A percentile compares a stretch with the other conserved stretches of the same genome.
phyloP scores from a whole-genome alignment of 2,113 vertebrate genomes.

The Zosterops pallidus region DNA sequence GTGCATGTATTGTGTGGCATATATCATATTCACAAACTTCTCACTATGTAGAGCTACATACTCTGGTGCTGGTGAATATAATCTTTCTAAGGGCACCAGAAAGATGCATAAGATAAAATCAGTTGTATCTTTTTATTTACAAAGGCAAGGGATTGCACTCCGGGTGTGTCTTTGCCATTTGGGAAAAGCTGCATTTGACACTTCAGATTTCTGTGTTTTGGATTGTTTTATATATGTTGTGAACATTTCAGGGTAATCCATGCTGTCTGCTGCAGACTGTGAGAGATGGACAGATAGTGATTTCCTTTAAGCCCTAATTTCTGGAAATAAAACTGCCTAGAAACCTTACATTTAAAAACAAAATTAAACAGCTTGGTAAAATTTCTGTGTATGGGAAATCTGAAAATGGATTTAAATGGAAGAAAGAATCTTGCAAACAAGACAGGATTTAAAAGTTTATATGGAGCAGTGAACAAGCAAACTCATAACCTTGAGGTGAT shows the following conservation, averaged over 20 bases:
- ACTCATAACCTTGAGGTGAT: not conserved
- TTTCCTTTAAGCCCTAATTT: constrained; percentile 9
- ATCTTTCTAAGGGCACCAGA: not conserved
- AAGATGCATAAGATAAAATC: not conserved
- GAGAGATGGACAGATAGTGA: not conserved
- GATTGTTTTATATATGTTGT: not conserved
- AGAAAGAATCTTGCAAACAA: not conserved
- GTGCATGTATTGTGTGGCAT: too few relatives aligned
- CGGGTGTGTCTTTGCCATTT: not conserved
- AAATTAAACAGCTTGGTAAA: not conserved
- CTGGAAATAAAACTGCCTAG: not conserved
- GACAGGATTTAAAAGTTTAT: not conserved
- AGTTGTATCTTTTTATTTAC: not conserved
- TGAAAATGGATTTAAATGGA: not conserved
- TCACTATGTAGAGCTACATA: not conserved
- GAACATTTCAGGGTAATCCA: not conserved
- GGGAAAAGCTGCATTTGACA: not conserved
- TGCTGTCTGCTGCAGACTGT: not conserved
- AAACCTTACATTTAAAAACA: not conserved
- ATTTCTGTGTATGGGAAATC: not conserved
- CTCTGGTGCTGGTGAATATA: not conserved
- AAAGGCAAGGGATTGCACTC: not conserved
- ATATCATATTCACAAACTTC: rapidly evolving
- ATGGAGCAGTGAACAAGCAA: not conserved
- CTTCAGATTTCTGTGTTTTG: not conserved